A percentile compares a stretch with the other conserved stretches of the same genome.
These are phyloP conservation scores for Danio albolineatus DNA, from an alignment of 2,797 vertebrate genomes.

Conservation along the genomic window DNA sequence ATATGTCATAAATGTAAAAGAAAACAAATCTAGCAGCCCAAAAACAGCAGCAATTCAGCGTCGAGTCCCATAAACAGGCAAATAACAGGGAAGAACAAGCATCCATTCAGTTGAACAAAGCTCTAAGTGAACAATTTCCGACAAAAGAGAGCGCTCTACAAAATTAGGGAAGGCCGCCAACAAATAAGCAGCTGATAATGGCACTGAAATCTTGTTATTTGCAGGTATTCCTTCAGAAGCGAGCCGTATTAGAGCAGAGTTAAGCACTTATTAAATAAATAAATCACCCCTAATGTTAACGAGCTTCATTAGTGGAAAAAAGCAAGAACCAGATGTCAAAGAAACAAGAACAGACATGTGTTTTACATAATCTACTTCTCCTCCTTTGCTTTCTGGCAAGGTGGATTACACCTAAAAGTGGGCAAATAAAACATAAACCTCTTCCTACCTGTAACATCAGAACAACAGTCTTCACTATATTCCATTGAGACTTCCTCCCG, in stretches of 20 bases:
- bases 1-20: slow-evolving; percentile 1
- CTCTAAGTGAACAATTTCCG: slow-evolving; percentile 12
- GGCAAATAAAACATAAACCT: background rate
- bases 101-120: slow-evolving; percentile 22
- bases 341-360: slow-evolving; percentile 3
- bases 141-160: background rate
- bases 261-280: slow-evolving; percentile 12
- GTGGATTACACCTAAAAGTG: background rate
- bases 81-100: slow-evolving; percentile 27
- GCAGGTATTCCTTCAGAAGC: slow-evolving; percentile 18
- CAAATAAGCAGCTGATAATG: slow-evolving; percentile 18
- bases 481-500: slow-evolving; percentile 97
- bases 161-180: slow-evolving; percentile 16
- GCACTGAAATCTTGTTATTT: slow-evolving; percentile 5
- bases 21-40: background rate
- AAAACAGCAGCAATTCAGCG: slow-evolving; percentile 4
- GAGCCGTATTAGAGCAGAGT: background rate
- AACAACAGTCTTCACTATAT: slow-evolving; percentile 96
- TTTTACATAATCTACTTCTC: slow-evolving; percentile 23
- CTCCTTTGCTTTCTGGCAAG: slow-evolving; percentile 41
- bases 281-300: background rate
- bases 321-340: slow-evolving; percentile 43
- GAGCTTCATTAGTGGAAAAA: background rate
- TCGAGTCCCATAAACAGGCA: slow-evolving; percentile 15
- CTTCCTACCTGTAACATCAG: slow-evolving; percentile 94